Evolutionary conservation across 2,888 invertebrate genomes (phyloP).

Genomic region (Heliconius hortense): DNA sequence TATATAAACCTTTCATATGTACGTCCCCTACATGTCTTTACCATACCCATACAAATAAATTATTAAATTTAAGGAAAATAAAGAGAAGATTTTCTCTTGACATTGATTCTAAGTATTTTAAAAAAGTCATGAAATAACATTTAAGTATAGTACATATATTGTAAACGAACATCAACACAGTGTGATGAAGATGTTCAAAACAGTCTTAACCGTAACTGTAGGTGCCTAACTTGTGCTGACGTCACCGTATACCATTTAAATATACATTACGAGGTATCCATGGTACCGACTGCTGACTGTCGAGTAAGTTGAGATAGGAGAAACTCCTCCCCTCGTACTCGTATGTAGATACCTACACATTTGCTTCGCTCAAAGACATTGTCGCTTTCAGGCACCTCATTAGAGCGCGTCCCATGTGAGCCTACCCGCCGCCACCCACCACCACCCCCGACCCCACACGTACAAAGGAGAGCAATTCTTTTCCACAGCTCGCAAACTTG

Average conservation of each 20-base stretch:
- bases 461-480: constrained; percentile 73
- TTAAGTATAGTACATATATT: too few relatives aligned
- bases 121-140: too few relatives aligned
- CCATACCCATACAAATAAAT: too few relatives aligned
- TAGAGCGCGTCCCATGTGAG: constrained; percentile 82
- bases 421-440: constrained; percentile 61
- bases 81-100: too few relatives aligned
- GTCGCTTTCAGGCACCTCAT: constrained; percentile 83
- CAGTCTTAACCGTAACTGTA: neutral
- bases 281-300: constrained; percentile 43
- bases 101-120: too few relatives aligned
- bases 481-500: constrained; percentile 77
- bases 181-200: too few relatives aligned
- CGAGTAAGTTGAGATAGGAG: constrained; percentile 53
- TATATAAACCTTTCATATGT: neutral
- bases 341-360: constrained; percentile 78
- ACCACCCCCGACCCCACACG: constrained; percentile 53
- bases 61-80: too few relatives aligned
- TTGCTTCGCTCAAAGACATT: constrained; percentile 82
- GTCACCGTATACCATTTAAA: constrained; percentile 45
- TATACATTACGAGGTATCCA: constrained; percentile 47
- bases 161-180: too few relatives aligned
- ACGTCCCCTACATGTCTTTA: too few relatives aligned
- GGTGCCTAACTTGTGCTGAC: neutral
- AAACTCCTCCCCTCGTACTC: constrained; percentile 74